A percentile compares a stretch with the other conserved stretches of the same genome.
Evolutionary conservation across 1,140 invertebrate species (phyloP).

Genomic region (Diprion similis): DNA sequence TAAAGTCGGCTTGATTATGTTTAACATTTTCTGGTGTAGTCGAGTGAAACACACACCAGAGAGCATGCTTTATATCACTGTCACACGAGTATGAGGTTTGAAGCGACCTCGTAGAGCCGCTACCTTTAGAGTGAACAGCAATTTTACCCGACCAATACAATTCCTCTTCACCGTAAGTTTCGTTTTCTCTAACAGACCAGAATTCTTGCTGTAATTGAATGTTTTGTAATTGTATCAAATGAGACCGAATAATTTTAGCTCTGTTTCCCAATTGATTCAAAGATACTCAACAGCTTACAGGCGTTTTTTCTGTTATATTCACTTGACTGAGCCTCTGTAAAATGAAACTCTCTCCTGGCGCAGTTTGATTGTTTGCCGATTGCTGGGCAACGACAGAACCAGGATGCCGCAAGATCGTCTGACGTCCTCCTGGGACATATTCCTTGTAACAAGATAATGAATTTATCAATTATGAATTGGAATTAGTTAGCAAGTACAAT

Average conservation of each 20-base stretch:
- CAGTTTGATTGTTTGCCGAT: slow-evolving; percentile 29
- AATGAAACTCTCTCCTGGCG: slow-evolving; percentile 65
- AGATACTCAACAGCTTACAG: slow-evolving; percentile 46
- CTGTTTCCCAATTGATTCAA: not conserved
- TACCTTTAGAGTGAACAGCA: slow-evolving; percentile 81
- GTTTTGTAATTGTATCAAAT: slow-evolving; percentile 17
- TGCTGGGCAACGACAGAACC: slow-evolving; percentile 61
- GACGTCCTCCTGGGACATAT: slow-evolving; percentile 88
- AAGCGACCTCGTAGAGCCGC: slow-evolving; percentile 48
- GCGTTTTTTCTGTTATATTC: slow-evolving; percentile 69
- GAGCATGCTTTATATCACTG: slow-evolving; percentile 79
- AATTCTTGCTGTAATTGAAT: slow-evolving; percentile 64
- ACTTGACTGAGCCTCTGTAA: slow-evolving; percentile 77
- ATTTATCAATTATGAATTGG: not conserved
- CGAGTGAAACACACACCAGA: slow-evolving; percentile 79
- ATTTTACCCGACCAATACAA: slow-evolving; percentile 86
- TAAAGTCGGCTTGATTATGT: slow-evolving; percentile 38
- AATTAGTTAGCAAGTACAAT: too few species aligned
- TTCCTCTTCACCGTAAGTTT: slow-evolving; percentile 76
- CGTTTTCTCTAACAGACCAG: slow-evolving; percentile 71
- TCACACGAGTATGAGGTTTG: slow-evolving; percentile 80
- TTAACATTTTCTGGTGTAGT: slow-evolving; percentile 62
- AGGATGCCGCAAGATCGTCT: slow-evolving; percentile 80
- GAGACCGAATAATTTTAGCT: not conserved
- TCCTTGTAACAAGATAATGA: slow-evolving; percentile 67